Evolutionary conservation across 2,888 invertebrate genomes (phyloP).

Genomic region (Drosophila sordidula): DNA sequence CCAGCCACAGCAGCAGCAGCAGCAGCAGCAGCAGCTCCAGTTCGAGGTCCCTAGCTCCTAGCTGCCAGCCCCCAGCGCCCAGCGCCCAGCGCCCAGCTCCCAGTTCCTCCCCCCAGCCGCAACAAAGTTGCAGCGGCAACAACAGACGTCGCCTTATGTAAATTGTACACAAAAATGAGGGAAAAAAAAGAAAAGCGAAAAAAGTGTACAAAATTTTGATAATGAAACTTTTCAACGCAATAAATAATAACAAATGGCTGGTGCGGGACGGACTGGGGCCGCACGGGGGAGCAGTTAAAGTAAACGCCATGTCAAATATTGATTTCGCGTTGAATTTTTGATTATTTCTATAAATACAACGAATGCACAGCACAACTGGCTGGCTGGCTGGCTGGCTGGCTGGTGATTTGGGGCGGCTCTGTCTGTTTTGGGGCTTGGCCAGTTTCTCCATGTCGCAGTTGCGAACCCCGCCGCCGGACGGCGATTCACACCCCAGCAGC

Average conservation of each 20-base stretch:
- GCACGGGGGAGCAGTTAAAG: conserved; percentile 31
- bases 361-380: conserved; percentile 8
- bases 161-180: conserved; percentile 46
- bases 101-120: conserved; percentile 1
- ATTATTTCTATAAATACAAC: conserved; percentile 74
- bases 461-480: background rate
- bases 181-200: conserved; percentile 7
- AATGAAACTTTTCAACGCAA: conserved; percentile 78
- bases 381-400: too few relatives aligned
- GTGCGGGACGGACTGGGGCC: background rate
- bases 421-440: conserved; percentile 20
- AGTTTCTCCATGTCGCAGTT: conserved; percentile 5
- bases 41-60: conserved; percentile 3
- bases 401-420: background rate
- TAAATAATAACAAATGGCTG: conserved; percentile 64
- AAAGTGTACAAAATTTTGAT: conserved; percentile 52
- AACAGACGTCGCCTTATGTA: conserved; percentile 70
- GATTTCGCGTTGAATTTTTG: conserved; percentile 77
- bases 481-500: conserved; percentile 32
- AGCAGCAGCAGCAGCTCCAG: conserved; percentile 20
- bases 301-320: conserved; percentile 70
- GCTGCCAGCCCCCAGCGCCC: background rate
- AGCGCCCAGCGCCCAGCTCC: conserved; percentile 1
- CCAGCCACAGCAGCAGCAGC: too few relatives aligned
- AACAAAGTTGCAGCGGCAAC: conserved; percentile 67